Evolutionary conservation across 2,888 invertebrate genomes (phyloP), one percentile per base, ranked within the genome.

Genomic region (Iselma pallidipennis): DNA sequence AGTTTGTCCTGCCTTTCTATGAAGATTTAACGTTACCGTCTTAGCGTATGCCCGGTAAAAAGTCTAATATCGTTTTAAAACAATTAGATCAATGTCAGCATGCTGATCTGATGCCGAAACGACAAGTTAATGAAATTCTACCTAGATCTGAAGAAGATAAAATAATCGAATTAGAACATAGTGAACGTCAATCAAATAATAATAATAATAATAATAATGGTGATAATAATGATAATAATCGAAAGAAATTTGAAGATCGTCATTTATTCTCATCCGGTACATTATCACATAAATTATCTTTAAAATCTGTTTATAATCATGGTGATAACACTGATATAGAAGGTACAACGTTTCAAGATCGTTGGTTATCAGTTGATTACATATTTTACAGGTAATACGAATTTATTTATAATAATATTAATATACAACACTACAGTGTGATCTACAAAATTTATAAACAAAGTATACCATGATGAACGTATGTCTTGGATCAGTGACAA

Each of bases 311-410:
- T 0, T 94, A 94, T 77, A 76, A 83, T 26, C 88, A 88, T 72
- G 72, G 72, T 29, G 82, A 83, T 56, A 62, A 71, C n/a, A 59
- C 71, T 0, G 79, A 82, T 49, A 60, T 57, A 0, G 90, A 89
- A 74, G 92, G 89, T 0, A 91, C 95, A 4, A 94, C 95, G 0
- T 87, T 84, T 78, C 96, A 96, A 74, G 82, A 87, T 53, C 77
- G 82, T 49, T 92, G 92, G 91, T 81, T 89, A 55, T 91, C 89
- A 0, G 96, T 97, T 0, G 97, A 98, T 82, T 96, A 96, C 77
- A 95, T 98, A 63, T 95, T 96, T 80, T 95, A 91, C 71, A 89
- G 88, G 87, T 89, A 81, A 61, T 68, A 9, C 78, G 2, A 53
- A 52, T 3, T 21, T 0, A 50, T 23, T 29, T n/a, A n/a, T n/a